phyloP scores from a whole-genome alignment of 2,888 invertebrate genomes.

The Metallyticus violacea region DNA sequence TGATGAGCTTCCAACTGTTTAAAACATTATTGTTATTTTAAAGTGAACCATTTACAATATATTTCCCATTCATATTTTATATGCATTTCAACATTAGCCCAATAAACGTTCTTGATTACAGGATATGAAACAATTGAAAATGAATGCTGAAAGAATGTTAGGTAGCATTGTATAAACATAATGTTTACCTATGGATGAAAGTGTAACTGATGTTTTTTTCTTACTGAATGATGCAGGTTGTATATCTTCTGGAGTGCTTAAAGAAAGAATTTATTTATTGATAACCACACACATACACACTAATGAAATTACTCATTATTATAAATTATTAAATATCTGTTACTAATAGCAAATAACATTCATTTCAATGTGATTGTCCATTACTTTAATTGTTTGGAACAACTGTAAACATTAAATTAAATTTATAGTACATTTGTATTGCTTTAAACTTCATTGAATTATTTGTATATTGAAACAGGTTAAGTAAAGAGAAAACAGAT shows the following conservation, averaged over 20 bases:
- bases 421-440: too few relatives aligned
- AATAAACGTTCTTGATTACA: not conserved
- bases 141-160: not conserved
- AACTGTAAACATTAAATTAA: too few relatives aligned
- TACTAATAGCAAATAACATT: too few relatives aligned
- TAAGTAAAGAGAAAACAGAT: not conserved
- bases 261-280: too few relatives aligned
- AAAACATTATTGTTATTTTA: not conserved
- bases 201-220: not conserved
- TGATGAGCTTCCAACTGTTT: not conserved
- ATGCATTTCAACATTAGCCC: not conserved
- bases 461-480: not conserved
- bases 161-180: not conserved
- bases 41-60: not conserved
- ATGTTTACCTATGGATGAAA: not conserved
- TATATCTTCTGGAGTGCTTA: too few relatives aligned
- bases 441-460: not conserved
- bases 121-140: not conserved
- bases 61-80: not conserved
- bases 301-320: too few relatives aligned
- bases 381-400: too few relatives aligned
- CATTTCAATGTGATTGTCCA: too few relatives aligned
- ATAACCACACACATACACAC: too few relatives aligned
- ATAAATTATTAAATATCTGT: too few relatives aligned
- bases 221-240: too few relatives aligned